Evolutionary conservation across 2,888 invertebrate genomes (phyloP), one percentile per base, ranked within the genome.

Genomic region (Parelbella ahira): DNA sequence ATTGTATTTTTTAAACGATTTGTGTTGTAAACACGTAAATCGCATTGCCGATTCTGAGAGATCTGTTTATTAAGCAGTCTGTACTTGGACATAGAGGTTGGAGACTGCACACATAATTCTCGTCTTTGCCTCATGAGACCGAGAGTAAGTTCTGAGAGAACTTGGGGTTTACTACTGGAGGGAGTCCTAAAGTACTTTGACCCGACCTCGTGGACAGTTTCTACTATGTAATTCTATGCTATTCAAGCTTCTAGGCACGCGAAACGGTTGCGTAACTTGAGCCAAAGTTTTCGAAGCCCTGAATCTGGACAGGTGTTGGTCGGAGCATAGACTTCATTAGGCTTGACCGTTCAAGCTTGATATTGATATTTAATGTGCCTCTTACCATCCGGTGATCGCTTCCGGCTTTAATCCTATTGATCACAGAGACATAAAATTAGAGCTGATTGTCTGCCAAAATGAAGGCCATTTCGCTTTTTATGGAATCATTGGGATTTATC

Each of bases 281-380:
- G 15, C 15, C 4, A 4, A 15, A 15, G 15, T 2, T 4, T 4
- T 15, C 15, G 15, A 4, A 15, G 15, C 4, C 15, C 15, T 15
- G 15, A 15, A 15, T 15, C 15, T 15, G 15, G 15, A 4, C 15
- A 15, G 4, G 15, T 15, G 15, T 15, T 15, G 15, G 15, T 15
- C 15, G 15, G 15, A 15, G 15, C 15, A 4, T 15, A 15, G 15
- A 15, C 15, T 15, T 15, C 15, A 15, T 15, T 2, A 15, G 15
- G 15, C 15, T 2, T 15, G 15, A 15, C 15, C n/a, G n/a, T n/a
- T n/a, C n/a, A n/a, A n/a, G n/a, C n/a, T n/a, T n/a, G n/a, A n/a
- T n/a, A n/a, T n/a, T n/a, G n/a, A n/a, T n/a, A n/a, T n/a, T 43
- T 32, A 42, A 28, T 9, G 49, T 29, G 37, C 44, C 50, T 38